These are phyloP conservation scores for Saccopteryx leptura DNA, from an alignment of 2,113 vertebrate species.

Conservation along the genomic window DNA sequence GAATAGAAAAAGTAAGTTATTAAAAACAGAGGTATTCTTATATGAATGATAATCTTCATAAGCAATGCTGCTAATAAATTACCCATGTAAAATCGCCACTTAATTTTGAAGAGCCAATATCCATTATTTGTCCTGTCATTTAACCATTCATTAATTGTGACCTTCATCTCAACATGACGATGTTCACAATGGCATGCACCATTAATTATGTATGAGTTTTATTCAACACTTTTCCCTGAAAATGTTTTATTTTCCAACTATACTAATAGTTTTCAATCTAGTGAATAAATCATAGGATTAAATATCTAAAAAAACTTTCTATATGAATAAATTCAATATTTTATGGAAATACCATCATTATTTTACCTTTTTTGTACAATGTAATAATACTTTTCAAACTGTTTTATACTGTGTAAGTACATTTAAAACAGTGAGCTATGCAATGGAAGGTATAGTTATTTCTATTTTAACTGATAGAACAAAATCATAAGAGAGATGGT, in stretches of 20 bases:
- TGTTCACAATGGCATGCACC: not conserved
- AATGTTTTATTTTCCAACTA: not conserved
- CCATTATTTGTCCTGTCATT: constrained; percentile 47
- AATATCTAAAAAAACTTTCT: not conserved
- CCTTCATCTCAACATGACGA: not conserved
- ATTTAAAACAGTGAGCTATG: constrained; percentile 1
- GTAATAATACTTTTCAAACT: not conserved
- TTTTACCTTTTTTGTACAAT: not conserved
- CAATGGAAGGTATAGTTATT: not conserved
- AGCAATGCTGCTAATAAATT: constrained; percentile 36
- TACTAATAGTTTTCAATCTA: not conserved
- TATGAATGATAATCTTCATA: not conserved
- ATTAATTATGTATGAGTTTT: constrained; percentile 53
- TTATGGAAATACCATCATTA: not conserved
- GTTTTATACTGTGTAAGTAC: not conserved
- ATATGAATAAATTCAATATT: constrained; percentile 34
- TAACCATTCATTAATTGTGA: constrained; percentile 60
- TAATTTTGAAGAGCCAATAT: constrained; percentile 20
- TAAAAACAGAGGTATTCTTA: not conserved
- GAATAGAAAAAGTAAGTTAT: not conserved
- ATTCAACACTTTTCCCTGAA: not conserved
- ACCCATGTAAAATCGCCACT: not conserved
- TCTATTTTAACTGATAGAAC: not conserved
- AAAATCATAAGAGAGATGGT: not conserved
- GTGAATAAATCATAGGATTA: not conserved